phyloP scores from a whole-genome alignment of 2,888 invertebrate genomes.

The Tridacna gigas region DNA sequence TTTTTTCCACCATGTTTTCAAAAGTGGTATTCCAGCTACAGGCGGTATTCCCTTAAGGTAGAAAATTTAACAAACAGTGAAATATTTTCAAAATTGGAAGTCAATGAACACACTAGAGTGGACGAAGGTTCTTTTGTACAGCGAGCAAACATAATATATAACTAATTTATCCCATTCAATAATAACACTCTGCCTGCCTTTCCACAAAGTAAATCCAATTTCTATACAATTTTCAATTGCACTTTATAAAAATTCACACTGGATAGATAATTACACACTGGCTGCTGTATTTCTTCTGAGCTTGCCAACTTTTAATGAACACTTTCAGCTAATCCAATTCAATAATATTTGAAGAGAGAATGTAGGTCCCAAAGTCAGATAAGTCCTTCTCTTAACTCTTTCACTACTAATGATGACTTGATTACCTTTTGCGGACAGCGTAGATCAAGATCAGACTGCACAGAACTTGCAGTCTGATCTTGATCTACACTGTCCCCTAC shows the following conservation, averaged over 20 bases:
- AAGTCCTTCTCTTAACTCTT: too few species aligned
- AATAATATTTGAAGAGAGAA: background rate
- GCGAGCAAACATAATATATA: background rate
- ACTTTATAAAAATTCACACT: slow-evolving; percentile 18
- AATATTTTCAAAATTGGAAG: background rate
- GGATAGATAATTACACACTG: slow-evolving; percentile 9
- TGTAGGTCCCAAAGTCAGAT: too few species aligned
- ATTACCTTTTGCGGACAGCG: too few species aligned
- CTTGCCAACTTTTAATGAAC: background rate
- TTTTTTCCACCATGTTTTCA: too few species aligned
- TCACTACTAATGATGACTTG: too few species aligned
- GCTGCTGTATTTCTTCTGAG: background rate
- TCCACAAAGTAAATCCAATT: slow-evolving; percentile 1
- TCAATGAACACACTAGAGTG: background rate
- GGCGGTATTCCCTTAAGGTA: too few species aligned
- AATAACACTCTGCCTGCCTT: background rate
- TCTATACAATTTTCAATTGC: slow-evolving; percentile 16
- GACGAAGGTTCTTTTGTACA: background rate
- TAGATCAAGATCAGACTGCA: too few species aligned
- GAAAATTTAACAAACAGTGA: too few species aligned
- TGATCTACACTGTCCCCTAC: too few species aligned
- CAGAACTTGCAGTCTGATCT: too few species aligned
- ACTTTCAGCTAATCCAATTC: background rate
- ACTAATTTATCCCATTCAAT: slow-evolving; percentile 6
- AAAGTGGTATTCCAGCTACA: too few species aligned